Base-by-base conservation (phyloP, 2,797 vertebrate genomes). In the Helarctos malayanus region DNA sequence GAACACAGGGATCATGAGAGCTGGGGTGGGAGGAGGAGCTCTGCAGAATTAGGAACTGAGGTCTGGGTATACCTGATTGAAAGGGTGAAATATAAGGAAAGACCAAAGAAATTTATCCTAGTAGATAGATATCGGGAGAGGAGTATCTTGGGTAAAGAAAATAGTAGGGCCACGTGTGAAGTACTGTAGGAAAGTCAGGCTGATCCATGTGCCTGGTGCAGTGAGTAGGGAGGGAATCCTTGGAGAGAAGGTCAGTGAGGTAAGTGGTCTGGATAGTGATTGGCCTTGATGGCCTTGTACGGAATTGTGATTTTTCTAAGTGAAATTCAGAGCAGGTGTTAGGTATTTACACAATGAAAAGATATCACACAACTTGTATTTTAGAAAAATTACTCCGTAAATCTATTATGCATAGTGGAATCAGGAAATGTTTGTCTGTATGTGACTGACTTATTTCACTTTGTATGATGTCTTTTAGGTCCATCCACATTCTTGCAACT, bases 251-350 rank as follows among this genome's bases (percentile, higher is more conserved):
- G 25, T 65, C 29, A 47, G 12, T 12, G 45, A 7, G 9, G 1
- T 12, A 27, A 27, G 14, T 57, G 7, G 19, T 12, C 2, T 35
- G 12, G 47, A 32, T 27, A 19, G 73, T 5, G 13, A 52, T 12
- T 29, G 23, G 0, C 6, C 0, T 59, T 65, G 18, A 23, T 2
- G 3, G 29, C 3, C 32, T 59, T 19, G 5, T 41, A 41, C 4
- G 41, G 41, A 41, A 41, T 41, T 41, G 7, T 16, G 47, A 4
- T 18, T 78, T 85, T 78, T 38, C 7, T 54, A 63, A 63, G 61
- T 59, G 8, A 87, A 52, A 86, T 2, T 14, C 18, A 73, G 47
- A 38, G 2, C 13, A 47, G n/a, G 4, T 4, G 11, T 25, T 41
- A 41, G 38, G 63, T 68, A 87, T 89, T 91, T 71, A 3, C 11